Base-by-base conservation (phyloP, 2,888 invertebrate genomes). In the Timema podura region DNA sequence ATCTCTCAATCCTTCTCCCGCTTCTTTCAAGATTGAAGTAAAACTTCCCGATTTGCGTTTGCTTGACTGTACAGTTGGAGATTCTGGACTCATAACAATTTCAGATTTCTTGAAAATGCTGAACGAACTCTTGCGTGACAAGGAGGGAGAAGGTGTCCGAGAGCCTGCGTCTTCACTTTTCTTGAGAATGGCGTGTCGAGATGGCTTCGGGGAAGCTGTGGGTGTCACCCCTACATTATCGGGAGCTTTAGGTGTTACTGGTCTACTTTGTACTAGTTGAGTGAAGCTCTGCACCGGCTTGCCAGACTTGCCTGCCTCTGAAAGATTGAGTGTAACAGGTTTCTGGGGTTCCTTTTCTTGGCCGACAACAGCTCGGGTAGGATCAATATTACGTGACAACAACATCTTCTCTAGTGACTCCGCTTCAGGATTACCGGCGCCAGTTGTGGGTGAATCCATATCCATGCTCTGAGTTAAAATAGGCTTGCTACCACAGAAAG, bases 401-500 rank as follows among this genome's bases (percentile, higher is more conserved):
- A 73, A 16, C 5, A 68, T 67, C 54, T 71, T 74, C 48, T 72
- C 74, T n/a, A 71, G 59, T 3, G 72, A 68, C 59, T 74, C 72
- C 2, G 71, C 70, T 67, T 74, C 73, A 5, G 70, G 68, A 30
- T 30, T 30, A 30, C 30, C 30, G 30, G 30, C 30, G 30, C 30
- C 30, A 30, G 30, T 30, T 30, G 30, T 30, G 9, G 74, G 69
- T 30, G 74, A 69, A 71, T 76, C 77, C 5, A 77, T 71, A 44
- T 79, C 80, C 67, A 79, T 76, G 70, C 78, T 79, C 65, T 76
- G 74, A 5, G 78, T 78, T 8, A 78, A 77, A 48, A 79, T 79
- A 6, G 92, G 91, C 78, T 92, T 93, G 67, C 89, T 91, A 0
- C 95, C 95, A 81, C 94, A 95, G 80, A 95, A 95, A 0, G 94